phyloP scores from a whole-genome alignment of 2,113 vertebrate species.

The Acrocephalus arundinaceus region DNA sequence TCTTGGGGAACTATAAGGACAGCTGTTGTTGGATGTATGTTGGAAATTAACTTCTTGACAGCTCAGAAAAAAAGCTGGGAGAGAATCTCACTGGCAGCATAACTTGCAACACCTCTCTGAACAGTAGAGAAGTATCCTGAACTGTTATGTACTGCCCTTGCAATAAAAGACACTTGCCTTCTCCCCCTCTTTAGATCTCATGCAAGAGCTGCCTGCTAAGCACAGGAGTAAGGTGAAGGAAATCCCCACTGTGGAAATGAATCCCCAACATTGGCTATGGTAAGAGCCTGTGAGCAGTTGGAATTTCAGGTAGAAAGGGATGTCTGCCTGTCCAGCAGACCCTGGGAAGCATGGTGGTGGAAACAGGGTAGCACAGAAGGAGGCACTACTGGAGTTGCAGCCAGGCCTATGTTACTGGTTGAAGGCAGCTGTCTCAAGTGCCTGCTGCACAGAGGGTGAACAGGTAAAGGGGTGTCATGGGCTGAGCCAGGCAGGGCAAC shows the following conservation, averaged over 20 bases:
- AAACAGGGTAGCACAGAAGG: background rate
- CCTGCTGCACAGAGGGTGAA: background rate
- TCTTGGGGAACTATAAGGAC: background rate
- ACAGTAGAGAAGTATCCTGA: background rate
- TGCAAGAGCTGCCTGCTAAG: constrained; percentile 62
- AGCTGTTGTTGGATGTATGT: background rate
- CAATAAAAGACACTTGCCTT: background rate
- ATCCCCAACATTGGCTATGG: constrained; percentile 64
- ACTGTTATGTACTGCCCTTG: background rate
- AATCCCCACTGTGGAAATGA: constrained; percentile 56
- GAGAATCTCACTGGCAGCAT: background rate
- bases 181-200: constrained; percentile 37
- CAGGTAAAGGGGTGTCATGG: background rate
- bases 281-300: constrained; percentile 16
- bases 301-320: background rate
- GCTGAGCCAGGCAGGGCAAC: background rate
- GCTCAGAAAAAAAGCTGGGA: background rate
- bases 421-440: background rate
- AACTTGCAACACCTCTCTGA: background rate
- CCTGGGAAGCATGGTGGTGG: background rate
- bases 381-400: background rate
- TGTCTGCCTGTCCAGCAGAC: background rate
- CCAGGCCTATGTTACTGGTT: background rate
- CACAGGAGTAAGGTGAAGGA: constrained; percentile 56
- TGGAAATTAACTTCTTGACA: background rate